These are phyloP conservation scores for Oscheius sp. DNA, from an alignment of 2,888 invertebrate genomes.

Conservation along the genomic window DNA sequence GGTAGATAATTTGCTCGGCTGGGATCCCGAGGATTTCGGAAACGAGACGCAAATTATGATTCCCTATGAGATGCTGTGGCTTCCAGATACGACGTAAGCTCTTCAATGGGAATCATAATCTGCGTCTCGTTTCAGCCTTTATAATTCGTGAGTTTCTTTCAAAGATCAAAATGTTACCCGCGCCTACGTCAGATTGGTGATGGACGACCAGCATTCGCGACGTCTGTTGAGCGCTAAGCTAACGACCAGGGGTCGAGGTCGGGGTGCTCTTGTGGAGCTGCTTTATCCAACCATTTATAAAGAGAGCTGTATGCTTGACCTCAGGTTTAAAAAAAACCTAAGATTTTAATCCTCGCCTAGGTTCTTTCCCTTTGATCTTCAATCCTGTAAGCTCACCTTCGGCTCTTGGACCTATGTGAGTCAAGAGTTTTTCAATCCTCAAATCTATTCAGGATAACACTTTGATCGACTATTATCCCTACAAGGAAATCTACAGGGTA, in stretches of 20 bases:
- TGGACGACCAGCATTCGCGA: conserved; percentile 61
- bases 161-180: not conserved
- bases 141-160: not conserved
- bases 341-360: not conserved
- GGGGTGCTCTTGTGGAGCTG: conserved; percentile 58
- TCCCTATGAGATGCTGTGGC: conserved; percentile 57
- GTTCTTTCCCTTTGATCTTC: conserved; percentile 22
- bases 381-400: conserved; percentile 35
- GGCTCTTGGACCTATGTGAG: conserved; percentile 50
- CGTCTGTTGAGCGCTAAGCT: conserved; percentile 60
- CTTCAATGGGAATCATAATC: not conserved
- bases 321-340: conserved; percentile 19
- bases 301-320: conserved; percentile 53
- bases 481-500: not conserved
- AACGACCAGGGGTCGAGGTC: conserved; percentile 47
- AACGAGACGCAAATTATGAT: conserved; percentile 59
- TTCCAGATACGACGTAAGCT: conserved; percentile 62
- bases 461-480: conserved; percentile 41
- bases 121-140: not conserved
- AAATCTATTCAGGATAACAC: too few relatives aligned
- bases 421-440: too few relatives aligned
- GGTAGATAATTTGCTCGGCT: conserved; percentile 61
- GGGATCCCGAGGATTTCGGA: conserved; percentile 60
- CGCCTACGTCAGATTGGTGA: conserved; percentile 46
- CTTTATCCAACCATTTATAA: conserved; percentile 67